These are phyloP conservation scores for Dermatophagoides farinae DNA, from an alignment of 1,140 invertebrate species.

Conservation along the genomic window DNA sequence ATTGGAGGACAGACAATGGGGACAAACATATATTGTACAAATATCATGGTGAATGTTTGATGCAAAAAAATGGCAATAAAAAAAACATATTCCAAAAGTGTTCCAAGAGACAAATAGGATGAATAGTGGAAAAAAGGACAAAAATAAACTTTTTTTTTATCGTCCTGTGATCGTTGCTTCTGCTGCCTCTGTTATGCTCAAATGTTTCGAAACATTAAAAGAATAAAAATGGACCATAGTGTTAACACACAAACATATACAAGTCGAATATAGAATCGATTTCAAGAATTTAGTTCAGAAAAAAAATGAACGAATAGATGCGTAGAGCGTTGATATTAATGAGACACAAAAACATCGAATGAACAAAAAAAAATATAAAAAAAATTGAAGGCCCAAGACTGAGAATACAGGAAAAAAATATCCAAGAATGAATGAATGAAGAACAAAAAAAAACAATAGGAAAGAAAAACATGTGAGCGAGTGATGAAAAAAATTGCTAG, in stretches of 20 bases:
- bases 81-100: no score
- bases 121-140: background rate
- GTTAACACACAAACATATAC: background rate
- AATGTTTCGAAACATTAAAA: background rate
- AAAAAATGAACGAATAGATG: background rate
- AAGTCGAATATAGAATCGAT: background rate
- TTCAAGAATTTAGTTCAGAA: background rate
- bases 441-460: no score
- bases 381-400: no score
- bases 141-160: background rate
- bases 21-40: no score
- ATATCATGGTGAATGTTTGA: no score
- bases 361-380: no score
- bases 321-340: slow-evolving; percentile 8
- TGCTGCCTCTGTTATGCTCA: background rate
- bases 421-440: no score
- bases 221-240: background rate
- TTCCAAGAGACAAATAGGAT: no score
- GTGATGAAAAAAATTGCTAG: background rate
- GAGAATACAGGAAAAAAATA: no score
- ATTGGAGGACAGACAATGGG: no score
- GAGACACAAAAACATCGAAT: slow-evolving; percentile 5
- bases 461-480: background rate
- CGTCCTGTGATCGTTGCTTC: no score
- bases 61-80: no score